Evolutionary conservation across 2,888 invertebrate species (phyloP).

Genomic region (Noctua janthe): DNA sequence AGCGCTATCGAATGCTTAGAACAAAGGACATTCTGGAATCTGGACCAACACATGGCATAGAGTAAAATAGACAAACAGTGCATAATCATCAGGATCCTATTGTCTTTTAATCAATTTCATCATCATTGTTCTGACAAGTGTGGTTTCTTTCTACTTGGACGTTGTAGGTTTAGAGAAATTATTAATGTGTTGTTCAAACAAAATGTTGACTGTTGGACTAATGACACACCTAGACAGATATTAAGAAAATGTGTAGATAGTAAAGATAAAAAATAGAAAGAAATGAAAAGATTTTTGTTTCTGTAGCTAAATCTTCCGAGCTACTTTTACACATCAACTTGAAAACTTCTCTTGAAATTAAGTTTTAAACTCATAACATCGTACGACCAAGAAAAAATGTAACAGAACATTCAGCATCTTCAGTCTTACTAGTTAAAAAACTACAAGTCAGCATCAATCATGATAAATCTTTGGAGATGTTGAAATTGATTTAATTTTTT

Average conservation of each 20-base stretch:
- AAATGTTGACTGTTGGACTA: neutral
- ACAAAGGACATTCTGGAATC: neutral
- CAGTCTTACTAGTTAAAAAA: neutral
- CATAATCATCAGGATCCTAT: neutral
- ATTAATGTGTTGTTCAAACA: neutral
- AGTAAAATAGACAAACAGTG: neutral
- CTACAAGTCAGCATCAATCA: neutral
- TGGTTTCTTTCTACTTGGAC: neutral
- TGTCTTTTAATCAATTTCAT: neutral
- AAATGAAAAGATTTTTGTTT: neutral
- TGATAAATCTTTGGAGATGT: constrained; percentile 3
- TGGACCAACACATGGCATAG: neutral
- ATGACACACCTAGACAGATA: neutral
- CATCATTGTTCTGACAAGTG: neutral
- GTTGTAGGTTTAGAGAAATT: neutral
- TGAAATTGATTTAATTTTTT: neutral
- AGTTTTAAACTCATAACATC: neutral
- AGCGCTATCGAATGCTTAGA: neutral
- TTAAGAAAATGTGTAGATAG: neutral
- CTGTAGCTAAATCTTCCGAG: neutral
- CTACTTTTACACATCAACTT: neutral
- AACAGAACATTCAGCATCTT: neutral
- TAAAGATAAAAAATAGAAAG: neutral
- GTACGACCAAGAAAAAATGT: neutral
- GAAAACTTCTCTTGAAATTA: neutral